phyloP scores from a whole-genome alignment of 2,113 vertebrate species.

The Plestiodon gilberti region DNA sequence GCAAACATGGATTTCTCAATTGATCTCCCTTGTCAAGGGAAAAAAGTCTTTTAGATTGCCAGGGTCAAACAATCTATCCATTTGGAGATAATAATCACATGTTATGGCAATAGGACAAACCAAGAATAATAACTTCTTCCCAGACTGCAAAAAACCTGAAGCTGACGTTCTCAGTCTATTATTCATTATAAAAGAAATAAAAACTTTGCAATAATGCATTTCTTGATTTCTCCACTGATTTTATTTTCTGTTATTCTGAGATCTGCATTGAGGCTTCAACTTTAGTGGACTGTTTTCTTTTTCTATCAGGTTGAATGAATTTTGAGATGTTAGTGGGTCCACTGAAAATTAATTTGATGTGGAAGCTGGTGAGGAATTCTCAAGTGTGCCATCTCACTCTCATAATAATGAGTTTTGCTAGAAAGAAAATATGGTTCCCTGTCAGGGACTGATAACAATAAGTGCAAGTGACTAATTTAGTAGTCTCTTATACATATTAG shows the following conservation, averaged over 20 bases:
- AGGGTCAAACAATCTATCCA: not conserved
- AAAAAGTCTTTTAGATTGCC: slow-evolving; percentile 17
- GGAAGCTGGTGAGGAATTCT: slow-evolving; percentile 60
- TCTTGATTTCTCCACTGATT: slow-evolving; percentile 69
- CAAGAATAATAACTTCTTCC: slow-evolving; percentile 32
- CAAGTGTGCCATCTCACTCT: not conserved
- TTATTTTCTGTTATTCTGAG: slow-evolving; percentile 78
- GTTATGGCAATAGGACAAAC: not conserved
- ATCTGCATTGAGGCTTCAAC: slow-evolving; percentile 67
- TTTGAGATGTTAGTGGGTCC: slow-evolving; percentile 44
- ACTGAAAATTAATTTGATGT: slow-evolving; percentile 61
- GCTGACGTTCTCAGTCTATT: slow-evolving; percentile 65
- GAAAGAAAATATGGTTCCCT: no score
- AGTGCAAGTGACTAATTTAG: no score
- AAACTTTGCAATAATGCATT: slow-evolving; percentile 74
- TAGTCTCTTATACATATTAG: no score
- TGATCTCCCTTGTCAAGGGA: not conserved
- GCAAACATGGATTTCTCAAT: not conserved
- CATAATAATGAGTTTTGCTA: not conserved
- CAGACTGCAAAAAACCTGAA: slow-evolving; percentile 35
- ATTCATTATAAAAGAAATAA: slow-evolving; percentile 62
- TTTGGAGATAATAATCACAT: slow-evolving; percentile 20
- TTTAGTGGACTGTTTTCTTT: slow-evolving; percentile 59
- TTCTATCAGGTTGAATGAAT: no score
- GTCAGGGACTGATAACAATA: no score